phyloP scores from a whole-genome alignment of 2,113 vertebrate genomes.

The Delphinus delphis region DNA sequence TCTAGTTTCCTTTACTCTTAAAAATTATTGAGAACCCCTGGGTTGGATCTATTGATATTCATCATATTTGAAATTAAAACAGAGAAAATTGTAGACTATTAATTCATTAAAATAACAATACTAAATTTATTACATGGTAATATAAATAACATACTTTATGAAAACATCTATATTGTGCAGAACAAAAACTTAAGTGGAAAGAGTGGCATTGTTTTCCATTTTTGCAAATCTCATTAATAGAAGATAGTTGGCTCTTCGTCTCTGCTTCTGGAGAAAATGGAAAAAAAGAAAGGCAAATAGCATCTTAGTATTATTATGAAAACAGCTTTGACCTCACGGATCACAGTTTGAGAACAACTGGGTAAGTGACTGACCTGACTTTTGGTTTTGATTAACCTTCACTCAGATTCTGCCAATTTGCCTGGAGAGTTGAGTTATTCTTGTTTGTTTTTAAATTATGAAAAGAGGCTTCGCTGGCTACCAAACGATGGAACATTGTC shows the following conservation, averaged over 20 bases:
- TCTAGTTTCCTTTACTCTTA: neutral
- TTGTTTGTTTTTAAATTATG: neutral
- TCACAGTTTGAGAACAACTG: neutral
- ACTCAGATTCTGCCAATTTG: neutral
- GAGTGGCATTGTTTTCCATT: neutral
- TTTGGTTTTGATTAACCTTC: neutral
- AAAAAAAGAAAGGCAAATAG: neutral
- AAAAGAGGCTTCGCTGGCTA: neutral
- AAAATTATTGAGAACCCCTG: neutral
- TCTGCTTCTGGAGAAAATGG: neutral
- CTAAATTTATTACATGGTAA: neutral
- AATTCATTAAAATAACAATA: neutral
- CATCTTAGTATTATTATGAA: neutral
- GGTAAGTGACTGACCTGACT: neutral
- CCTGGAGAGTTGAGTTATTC: neutral
- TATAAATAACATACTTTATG: neutral
- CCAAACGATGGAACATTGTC: neutral
- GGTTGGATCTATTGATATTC: neutral
- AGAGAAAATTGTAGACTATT: neutral
- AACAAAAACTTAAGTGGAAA: conserved; percentile 24
- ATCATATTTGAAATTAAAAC: neutral
- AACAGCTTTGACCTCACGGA: neutral
- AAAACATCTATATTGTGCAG: neutral
- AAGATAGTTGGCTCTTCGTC: neutral
- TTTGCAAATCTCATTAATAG: neutral